Evolutionary conservation across 1,140 invertebrate species (phyloP), one percentile per base, ranked within the genome.

Genomic region (Frieseomelitta varia): DNA sequence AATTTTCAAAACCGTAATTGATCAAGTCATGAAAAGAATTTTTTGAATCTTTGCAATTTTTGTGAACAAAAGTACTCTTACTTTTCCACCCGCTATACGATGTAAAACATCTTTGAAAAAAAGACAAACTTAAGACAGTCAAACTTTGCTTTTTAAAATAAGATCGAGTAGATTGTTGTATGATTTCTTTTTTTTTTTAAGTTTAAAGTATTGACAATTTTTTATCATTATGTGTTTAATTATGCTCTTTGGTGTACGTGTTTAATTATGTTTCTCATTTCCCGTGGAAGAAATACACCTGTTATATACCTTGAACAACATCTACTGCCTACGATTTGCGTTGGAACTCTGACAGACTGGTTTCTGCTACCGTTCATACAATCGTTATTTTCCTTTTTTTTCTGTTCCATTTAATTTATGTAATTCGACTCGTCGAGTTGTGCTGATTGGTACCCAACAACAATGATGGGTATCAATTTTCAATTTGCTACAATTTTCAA

Each of bases 221-320:
- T 47, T 10, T 8, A 47, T 47, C 8, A 47, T 47, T 47, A 47
- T 6, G 6, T 47, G 39, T 47, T 47, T 6, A 47, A 47, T 47
- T 8, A 47, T 47, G 39, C 39, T 47, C 39, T 61, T 15, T 15
- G 53, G 68, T 68, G 73, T 39, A 58, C 85, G 51, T n/a, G n/a
- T n/a, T n/a, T n/a, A n/a, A 79, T 77, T 78, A 76, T 79, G 85
- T 65, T 91, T 68, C 80, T 87, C 63, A 68, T 84, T 84, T 65
- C 84, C 27, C n/a, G 14, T 17, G n/a, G 61, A 17, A 2, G 61
- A 61, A 80, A 77, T 88, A 85, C 90, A 91, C 88, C 85, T 91
- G 90, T 87, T 84, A 53, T 63, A 47, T 4, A 34, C 61, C 73
- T 91, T 88, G 87, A 83, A 85, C 87, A 88, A 91, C 55, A 39